A percentile compares a stretch with the other conserved stretches of the same genome.
Conservation (phyloP, 1,140 invertebrate genomes). For the Caenorhabditis inopinata region DNA sequence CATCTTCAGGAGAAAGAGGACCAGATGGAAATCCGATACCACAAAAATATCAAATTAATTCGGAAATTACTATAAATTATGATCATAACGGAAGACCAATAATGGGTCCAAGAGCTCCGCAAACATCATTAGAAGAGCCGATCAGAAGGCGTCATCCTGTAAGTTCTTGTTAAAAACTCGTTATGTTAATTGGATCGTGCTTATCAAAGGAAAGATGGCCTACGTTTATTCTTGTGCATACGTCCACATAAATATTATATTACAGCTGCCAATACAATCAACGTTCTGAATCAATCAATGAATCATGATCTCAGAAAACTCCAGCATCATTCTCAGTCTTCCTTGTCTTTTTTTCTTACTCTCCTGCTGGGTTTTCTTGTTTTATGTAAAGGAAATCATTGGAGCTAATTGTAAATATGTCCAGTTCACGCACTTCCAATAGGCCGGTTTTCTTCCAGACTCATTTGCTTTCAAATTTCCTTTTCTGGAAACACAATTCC, state of each 20-base stretch:
- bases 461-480: not conserved
- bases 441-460: conserved; percentile 1
- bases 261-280: conserved; percentile 28
- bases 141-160: conserved; percentile 25
- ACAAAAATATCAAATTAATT: conserved; percentile 51
- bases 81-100: conserved; percentile 35
- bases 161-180: not conserved
- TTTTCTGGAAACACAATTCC: not conserved
- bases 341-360: not conserved
- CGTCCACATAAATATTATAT: not conserved
- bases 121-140: not conserved
- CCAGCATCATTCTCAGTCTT: not conserved
- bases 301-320: not conserved
- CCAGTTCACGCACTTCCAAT: not conserved
- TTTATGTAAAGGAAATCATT: not conserved
- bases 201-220: too few relatives aligned
- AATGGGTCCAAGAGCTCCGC: not conserved
- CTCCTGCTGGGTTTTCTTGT: not conserved
- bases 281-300: not conserved
- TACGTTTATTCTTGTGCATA: too few relatives aligned
- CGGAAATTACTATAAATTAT: conserved; percentile 53
- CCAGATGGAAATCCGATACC: conserved; percentile 48
- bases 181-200: too few relatives aligned
- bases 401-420: conserved; percentile 1
- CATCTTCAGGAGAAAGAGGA: conserved; percentile 47